Evolutionary conservation across 2,797 vertebrate genomes (phyloP).

Genomic region (Sciaenops ocellatus): DNA sequence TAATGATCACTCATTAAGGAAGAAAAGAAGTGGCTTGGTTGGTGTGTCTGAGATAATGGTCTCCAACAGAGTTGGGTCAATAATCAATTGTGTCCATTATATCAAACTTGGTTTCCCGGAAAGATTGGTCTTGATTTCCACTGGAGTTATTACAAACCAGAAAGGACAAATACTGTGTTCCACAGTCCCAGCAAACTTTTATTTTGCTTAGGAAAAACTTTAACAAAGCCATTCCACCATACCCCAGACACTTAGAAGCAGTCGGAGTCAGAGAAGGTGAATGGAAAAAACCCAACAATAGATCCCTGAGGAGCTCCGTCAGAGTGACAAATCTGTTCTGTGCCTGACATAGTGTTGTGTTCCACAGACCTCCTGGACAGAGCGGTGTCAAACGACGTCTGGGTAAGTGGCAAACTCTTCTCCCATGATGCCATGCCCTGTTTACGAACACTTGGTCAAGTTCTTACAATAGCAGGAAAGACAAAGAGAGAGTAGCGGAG

Average conservation of each 20-base stretch:
- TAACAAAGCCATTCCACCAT: conserved; percentile 23
- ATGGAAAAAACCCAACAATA: conserved; percentile 40
- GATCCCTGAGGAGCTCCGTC: conserved; percentile 63
- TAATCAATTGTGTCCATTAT: conserved; percentile 21
- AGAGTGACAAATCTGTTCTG: conserved; percentile 67
- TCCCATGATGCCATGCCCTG: conserved; percentile 74
- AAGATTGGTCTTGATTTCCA: not conserved
- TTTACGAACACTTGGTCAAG: conserved; percentile 66
- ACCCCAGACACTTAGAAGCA: conserved; percentile 48
- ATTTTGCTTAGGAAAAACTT: conserved; percentile 54
- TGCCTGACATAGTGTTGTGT: conserved; percentile 72
- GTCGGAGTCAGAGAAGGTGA: conserved; percentile 61
- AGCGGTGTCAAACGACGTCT: conserved; percentile 70
- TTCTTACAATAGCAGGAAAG: conserved; percentile 45
- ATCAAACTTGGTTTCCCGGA: conserved; percentile 35
- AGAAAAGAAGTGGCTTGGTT: conserved; percentile 7
- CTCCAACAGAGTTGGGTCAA: conserved; percentile 16
- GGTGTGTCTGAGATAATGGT: conserved; percentile 34
- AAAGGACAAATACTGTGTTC: not conserved
- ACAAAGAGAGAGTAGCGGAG: conserved; percentile 40
- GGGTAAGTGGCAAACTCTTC: conserved; percentile 78
- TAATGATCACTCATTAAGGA: conserved; percentile 36
- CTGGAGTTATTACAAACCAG: not conserved
- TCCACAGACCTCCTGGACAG: conserved; percentile 65
- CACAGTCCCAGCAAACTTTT: conserved; percentile 22